phyloP scores from a whole-genome alignment of 2,113 vertebrate genomes.

The Hemicordylus capensis region DNA sequence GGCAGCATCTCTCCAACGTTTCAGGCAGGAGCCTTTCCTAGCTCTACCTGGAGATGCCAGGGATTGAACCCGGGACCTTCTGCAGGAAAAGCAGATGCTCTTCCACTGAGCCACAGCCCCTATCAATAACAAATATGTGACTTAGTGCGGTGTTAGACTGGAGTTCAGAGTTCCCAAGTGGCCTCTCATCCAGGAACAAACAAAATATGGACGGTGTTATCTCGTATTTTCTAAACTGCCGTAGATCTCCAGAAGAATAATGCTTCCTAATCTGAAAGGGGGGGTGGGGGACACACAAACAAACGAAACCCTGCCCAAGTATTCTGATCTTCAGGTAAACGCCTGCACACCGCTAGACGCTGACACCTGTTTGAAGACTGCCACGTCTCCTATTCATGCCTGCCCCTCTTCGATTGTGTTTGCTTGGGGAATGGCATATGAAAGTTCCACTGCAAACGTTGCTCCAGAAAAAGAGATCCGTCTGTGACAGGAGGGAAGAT shows the following conservation, averaged over 20 bases:
- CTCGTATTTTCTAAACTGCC: constrained; percentile 54
- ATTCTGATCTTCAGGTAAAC: constrained; percentile 67
- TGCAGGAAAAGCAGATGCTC: too few relatives aligned
- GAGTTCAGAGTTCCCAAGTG: not conserved
- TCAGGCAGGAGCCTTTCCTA: too few relatives aligned
- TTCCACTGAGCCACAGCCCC: too few relatives aligned
- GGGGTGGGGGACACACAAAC: too few relatives aligned
- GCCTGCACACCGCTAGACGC: constrained; percentile 50
- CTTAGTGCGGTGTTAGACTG: too few relatives aligned
- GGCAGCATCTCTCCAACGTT: too few relatives aligned
- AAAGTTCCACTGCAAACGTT: constrained; percentile 29
- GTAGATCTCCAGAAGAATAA: constrained; percentile 51
- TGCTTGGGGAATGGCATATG: constrained; percentile 40
- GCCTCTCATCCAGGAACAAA: too few relatives aligned
- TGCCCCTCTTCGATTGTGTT: not conserved
- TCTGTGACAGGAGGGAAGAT: constrained; percentile 28
- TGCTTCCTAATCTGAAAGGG: constrained; percentile 66
- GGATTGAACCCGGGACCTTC: too few relatives aligned
- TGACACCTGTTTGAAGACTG: constrained; percentile 69
- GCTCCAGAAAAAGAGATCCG: constrained; percentile 40
- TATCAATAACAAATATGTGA: too few relatives aligned
- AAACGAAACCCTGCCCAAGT: constrained; percentile 34
- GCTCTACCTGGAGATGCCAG: too few relatives aligned
- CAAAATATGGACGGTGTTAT: not conserved
- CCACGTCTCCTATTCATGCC: constrained; percentile 52